Percentiles rank a stretch among this genome's conserved stretches.
Conservation (phyloP, 2,113 vertebrate genomes). For the Collichthys lucidus region DNA sequence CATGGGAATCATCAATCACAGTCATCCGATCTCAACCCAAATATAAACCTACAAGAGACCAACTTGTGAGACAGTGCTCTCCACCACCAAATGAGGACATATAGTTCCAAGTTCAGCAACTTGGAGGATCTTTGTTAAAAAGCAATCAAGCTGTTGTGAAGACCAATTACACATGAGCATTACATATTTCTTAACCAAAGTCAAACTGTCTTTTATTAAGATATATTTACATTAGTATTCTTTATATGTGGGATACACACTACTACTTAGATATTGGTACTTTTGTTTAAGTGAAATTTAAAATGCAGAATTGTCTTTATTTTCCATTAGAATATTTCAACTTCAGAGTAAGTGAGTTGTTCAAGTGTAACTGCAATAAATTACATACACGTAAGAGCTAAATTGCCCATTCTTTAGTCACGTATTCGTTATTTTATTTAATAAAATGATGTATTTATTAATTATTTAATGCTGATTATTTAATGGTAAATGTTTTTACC, state of each 20-base stretch:
- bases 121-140: not conserved
- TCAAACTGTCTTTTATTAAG: not conserved
- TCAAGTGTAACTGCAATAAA: not conserved
- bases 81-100: not conserved
- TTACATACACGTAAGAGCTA: not conserved
- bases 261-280: not conserved
- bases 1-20: not conserved
- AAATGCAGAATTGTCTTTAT: not conserved
- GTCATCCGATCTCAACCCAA: not conserved
- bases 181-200: not conserved
- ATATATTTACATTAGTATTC: not conserved
- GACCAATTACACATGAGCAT: not conserved
- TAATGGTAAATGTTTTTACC: no score
- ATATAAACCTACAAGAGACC: not conserved
- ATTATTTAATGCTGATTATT: not conserved
- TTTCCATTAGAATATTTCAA: not conserved
- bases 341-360: not conserved
- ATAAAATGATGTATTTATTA: not conserved
- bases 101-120: not conserved
- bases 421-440: not conserved
- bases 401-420: no score
- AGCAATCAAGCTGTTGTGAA: not conserved
- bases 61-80: not conserved
- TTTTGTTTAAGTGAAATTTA: not conserved
- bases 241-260: not conserved